phyloP scores from a whole-genome alignment of 2,113 vertebrate genomes.

The Rhea pennata region DNA sequence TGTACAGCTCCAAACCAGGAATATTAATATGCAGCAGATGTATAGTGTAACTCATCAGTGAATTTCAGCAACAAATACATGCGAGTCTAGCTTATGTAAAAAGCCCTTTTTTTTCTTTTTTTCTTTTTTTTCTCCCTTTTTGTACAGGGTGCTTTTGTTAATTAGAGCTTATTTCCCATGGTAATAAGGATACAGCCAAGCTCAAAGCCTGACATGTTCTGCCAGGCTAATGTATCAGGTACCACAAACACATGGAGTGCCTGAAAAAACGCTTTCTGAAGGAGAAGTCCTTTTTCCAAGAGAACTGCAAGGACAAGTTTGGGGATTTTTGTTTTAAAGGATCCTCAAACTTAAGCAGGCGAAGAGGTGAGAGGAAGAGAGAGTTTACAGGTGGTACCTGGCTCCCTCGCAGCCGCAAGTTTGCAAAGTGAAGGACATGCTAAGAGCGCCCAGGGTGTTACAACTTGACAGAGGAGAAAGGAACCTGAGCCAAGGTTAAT shows the following conservation, averaged over 20 bases:
- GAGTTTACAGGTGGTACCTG: not conserved
- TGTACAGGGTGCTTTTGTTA: not conserved
- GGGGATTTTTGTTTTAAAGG: not conserved
- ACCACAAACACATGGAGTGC: not conserved
- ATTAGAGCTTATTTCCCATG: not conserved
- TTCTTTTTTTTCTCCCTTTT: not conserved
- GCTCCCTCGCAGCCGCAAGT: not conserved
- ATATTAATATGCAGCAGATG: not conserved
- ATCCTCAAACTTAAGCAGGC: not conserved
- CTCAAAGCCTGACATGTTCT: not conserved
- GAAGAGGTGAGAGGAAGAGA: not conserved
- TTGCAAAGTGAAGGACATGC: not conserved
- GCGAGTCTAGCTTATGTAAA: not conserved
- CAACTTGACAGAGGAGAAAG: not conserved
- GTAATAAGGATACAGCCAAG: not conserved
- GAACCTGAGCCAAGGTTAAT: fast-evolving
- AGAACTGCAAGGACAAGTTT: not conserved
- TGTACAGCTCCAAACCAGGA: not conserved
- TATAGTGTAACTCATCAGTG: not conserved
- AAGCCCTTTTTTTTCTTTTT: not conserved
- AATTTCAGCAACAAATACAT: not conserved
- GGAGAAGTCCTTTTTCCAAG: not conserved
- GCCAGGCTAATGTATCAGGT: not conserved
- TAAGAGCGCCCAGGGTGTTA: not conserved
- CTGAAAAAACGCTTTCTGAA: not conserved